Base-by-base conservation (phyloP, 2,888 invertebrate species). In the Epsilonema sp. region DNA sequence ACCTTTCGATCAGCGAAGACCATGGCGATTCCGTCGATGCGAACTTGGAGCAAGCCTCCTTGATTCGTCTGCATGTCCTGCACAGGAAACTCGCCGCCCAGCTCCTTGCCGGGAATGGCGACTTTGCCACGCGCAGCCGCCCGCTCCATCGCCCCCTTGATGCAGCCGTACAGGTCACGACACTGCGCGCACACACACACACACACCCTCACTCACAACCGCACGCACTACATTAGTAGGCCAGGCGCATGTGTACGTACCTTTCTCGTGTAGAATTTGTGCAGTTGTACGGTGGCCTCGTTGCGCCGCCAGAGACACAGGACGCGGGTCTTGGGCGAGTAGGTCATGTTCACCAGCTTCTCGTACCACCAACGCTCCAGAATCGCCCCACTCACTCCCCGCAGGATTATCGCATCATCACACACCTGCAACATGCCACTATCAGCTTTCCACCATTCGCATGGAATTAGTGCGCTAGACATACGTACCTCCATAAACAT, bases 1-100 rank as follows among this genome's bases (percentile, higher is more conserved):
- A 5, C 94, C 89, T 97, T 94, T 79, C 90, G 90, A 71, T 90
- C 89, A 61, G 89, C 90, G 75, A 97, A 92, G 62, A 94, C 81
- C 58, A 97, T 79, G 59, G 90, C 90, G 62, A 99, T 90, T 64
- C 97, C 97, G 72, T 99, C 94, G 78, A 97, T 87, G 77, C 94
- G 92, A 67, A 94, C 92, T 58, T 72, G 70, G 60, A 11, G 5
- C 38, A 38, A 38, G 1, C 94, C 97, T 51, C 94, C 94, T 70
- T 94, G 90, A 44, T 90, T 90, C 11, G 87, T 83, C 59, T 79
- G 80, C 75, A 94, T 80, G 69, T 99, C 94, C 68, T 92, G 90
- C 31, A 97, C 84, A 3, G 94, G 94, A 71, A 99, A 97, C 70
- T 97, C 94, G 2, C 97, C 97, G 31, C 73, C 73, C 37, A 74